Evolutionary conservation across 2,888 invertebrate species (phyloP).

Genomic region (Sthenelais limicola): DNA sequence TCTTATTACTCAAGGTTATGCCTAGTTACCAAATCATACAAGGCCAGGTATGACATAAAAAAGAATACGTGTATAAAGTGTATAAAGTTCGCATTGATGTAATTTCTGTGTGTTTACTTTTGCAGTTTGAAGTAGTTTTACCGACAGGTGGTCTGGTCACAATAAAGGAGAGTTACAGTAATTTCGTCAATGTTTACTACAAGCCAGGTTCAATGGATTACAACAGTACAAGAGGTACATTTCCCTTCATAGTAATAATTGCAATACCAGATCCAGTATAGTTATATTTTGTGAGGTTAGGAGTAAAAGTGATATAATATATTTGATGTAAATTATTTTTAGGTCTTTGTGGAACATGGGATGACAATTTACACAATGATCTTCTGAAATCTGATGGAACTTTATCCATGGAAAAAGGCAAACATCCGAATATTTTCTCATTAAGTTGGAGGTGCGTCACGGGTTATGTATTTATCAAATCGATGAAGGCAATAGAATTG

Average conservation of each 20-base stretch:
- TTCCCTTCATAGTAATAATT: no score
- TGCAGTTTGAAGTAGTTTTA: conserved; percentile 49
- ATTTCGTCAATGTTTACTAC: conserved; percentile 28
- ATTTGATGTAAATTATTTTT: no score
- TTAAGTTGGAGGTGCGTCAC: conserved; percentile 17
- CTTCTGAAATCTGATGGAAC: conserved; percentile 34
- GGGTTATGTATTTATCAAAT: not conserved
- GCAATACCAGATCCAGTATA: no score
- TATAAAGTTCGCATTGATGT: no score
- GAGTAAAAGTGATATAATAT: no score
- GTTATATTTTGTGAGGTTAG: no score
- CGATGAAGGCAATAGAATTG: not conserved
- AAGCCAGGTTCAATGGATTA: conserved; percentile 22
- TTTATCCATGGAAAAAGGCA: not conserved
- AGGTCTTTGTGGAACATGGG: conserved; percentile 46
- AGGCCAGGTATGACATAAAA: no score
- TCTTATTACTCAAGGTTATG: no score
- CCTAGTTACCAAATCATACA: no score
- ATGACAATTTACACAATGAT: conserved; percentile 36
- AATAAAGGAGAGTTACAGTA: conserved; percentile 30
- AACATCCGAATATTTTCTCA: not conserved
- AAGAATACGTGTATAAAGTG: no score
- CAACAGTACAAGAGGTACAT: conserved; percentile 24
- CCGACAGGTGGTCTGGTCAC: conserved; percentile 41
- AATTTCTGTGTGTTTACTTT: not conserved